Evolutionary conservation across 2,113 vertebrate species (phyloP).

Genomic region (Galbula dea): DNA sequence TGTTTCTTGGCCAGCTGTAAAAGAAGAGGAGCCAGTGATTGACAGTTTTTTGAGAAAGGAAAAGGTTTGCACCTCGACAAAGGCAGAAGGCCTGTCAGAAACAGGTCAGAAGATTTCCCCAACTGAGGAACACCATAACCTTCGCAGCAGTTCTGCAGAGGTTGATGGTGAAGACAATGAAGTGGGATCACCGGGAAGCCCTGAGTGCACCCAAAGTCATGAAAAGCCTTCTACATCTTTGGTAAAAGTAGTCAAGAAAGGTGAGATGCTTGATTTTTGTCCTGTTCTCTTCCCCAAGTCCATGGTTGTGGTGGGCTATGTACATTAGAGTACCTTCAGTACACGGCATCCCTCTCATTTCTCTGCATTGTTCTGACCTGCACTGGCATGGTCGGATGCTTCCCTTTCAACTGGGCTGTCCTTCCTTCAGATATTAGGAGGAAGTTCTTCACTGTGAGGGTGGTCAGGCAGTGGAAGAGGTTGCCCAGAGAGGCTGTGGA

Average conservation of each 20-base stretch:
- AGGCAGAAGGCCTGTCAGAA: neutral
- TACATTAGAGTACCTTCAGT: fast-evolving
- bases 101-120: neutral
- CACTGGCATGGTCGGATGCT: neutral
- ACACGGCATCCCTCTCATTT: fast-evolving
- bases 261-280: conserved; percentile 66
- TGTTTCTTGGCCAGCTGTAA: neutral
- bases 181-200: conserved; percentile 3
- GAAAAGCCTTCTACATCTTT: conserved; percentile 77
- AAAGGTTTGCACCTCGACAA: neutral
- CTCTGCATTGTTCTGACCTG: fast-evolving
- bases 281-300: fast-evolving
- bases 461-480: too few species aligned
- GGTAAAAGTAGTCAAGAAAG: conserved; percentile 77
- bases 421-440: neutral
- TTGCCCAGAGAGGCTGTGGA: too few species aligned
- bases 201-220: neutral
- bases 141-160: neutral
- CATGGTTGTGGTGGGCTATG: neutral
- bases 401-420: neutral
- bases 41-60: conserved; percentile 67
- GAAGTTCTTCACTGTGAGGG: too few species aligned
- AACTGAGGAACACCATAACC: neutral
- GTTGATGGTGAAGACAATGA: neutral
- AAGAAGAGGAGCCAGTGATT: conserved; percentile 49